Percentiles rank a stretch among this genome's conserved stretches.
Conservation (phyloP, 2,797 vertebrate genomes). For the Schizopygopsis malacanthus region DNA sequence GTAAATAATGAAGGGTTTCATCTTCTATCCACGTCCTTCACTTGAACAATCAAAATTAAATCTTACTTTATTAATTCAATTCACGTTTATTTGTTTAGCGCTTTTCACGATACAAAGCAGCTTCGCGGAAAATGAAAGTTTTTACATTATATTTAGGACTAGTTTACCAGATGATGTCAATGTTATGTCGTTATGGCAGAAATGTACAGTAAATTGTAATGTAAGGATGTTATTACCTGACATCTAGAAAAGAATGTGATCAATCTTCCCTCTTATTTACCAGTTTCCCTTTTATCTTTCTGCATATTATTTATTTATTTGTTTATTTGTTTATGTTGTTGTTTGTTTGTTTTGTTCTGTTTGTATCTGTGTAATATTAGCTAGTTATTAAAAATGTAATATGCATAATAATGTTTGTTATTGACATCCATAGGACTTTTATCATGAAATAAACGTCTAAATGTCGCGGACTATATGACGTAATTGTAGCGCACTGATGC, state of each 20-base stretch:
- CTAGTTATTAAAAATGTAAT: background rate
- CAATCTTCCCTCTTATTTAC: background rate
- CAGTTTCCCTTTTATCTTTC: background rate
- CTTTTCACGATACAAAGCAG: background rate
- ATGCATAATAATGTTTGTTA: background rate
- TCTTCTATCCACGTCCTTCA: background rate
- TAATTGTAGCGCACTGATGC: background rate
- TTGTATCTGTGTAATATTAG: background rate
- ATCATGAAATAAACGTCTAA: background rate
- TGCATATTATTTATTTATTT: background rate
- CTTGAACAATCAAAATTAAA: background rate
- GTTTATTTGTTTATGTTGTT: background rate
- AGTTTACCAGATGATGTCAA: background rate
- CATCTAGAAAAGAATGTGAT: background rate
- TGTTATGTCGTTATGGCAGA: background rate
- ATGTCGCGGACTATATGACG: constrained; percentile 25
- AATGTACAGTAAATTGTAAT: no score
- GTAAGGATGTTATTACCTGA: background rate
- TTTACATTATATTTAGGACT: background rate
- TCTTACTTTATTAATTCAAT: background rate
- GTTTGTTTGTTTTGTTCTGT: background rate
- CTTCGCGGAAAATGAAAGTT: background rate
- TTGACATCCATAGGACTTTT: constrained; percentile 1
- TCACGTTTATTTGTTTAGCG: background rate
- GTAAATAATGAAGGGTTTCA: background rate